Base-by-base conservation (phyloP, 2,888 invertebrate genomes). In the Tuberolachnus salignus region DNA sequence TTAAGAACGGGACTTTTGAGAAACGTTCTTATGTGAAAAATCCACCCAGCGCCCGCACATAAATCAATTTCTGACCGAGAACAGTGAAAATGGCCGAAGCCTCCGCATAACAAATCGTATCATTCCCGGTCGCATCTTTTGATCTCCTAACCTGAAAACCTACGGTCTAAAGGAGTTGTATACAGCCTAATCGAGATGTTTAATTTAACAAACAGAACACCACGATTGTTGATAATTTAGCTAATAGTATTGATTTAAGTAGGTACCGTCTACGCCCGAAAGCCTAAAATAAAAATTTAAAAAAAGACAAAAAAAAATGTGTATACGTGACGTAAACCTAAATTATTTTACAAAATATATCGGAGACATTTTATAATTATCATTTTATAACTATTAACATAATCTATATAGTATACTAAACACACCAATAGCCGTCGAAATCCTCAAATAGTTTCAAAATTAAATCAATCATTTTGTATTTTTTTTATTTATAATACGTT, bases 1-100 rank as follows among this genome's bases (percentile, higher is more conserved):
- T 72, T 72, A 72, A 72, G 19, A 61, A 61, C 61, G 21, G 34
- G 46, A 61, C 72, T 72, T 61, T 72, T 10, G 49, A 26, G 49
- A 72, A 51, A 61, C 61, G 49, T 49, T 72, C 49, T 34, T 61
- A 61, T 61, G 21, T 61, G 46, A 13, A 72, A 59, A 19, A 34
- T 61, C 59, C 61, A 49, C 49, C 13, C 19, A 49, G 21, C 49
- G 16, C 19, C 21, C 34, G 16, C 46, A 26, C 61, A 51, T 72
- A 72, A 72, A 72, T 72, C 61, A 72, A 19, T 9, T 16, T 61
- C 14, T 49, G 11, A 34, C 49, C 16, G 34, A 4, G 19, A 49
- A 72, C 19, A 34, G 19, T 14, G 72, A 72, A 72, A 72, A 49
- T 61, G 10, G 49, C 49, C 46, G 61, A 72, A 72, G 44, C 23